phyloP scores from a whole-genome alignment of 2,888 invertebrate genomes.

The Phengaris alcon region DNA sequence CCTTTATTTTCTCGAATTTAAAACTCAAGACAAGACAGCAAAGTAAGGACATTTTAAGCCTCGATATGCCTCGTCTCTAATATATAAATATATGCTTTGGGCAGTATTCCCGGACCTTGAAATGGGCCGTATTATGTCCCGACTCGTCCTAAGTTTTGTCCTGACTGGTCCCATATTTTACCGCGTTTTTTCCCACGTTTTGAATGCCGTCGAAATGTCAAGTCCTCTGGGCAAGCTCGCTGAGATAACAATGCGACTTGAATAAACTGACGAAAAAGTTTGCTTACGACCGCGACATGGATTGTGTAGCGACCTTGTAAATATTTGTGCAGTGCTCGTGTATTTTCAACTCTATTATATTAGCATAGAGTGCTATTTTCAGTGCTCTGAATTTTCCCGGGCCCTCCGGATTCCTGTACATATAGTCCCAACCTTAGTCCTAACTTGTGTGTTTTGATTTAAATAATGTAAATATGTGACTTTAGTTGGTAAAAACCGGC shows the following conservation, averaged over 20 bases:
- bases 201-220: conserved; percentile 4
- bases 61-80: not conserved
- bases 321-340: not conserved
- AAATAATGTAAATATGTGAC: no score
- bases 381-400: no score
- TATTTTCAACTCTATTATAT: no score
- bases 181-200: not conserved
- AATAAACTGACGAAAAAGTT: not conserved
- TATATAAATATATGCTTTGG: not conserved
- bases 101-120: not conserved
- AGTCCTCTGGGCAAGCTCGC: not conserved
- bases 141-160: no score
- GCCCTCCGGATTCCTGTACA: no score
- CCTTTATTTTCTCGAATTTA: no score
- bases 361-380: no score
- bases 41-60: no score
- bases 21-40: no score
- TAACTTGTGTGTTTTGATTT: no score
- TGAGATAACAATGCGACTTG: not conserved
- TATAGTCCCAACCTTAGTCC: no score
- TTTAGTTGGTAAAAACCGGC: no score
- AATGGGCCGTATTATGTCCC: not conserved
- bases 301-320: not conserved
- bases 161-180: not conserved
- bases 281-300: not conserved